Base-by-base conservation (phyloP, 2,113 vertebrate genomes). In the Piprites chloris region DNA sequence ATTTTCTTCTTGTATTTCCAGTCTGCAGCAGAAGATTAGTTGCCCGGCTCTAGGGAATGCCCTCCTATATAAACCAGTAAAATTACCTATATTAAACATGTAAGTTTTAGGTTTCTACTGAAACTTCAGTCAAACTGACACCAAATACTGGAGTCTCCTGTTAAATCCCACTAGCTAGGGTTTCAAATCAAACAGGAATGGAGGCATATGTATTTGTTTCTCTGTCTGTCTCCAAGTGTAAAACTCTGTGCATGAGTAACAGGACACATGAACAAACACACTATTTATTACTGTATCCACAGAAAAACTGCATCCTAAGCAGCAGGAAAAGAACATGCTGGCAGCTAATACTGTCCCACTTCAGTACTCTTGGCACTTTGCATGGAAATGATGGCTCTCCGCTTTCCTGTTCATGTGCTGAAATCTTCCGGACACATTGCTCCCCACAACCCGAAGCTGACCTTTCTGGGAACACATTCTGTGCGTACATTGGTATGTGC, bases 401-500 rank as follows among this genome's bases (percentile, higher is more conserved):
- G 39, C 41, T 73, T 80, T 55, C 50, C 9, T 53, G 32, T 4
- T 37, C 18, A 26, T 1, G 4, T 33, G 39, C 35, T 9, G 5
- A 65, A 63, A 85, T 24, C 53, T 82, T 46, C 39, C 82, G 63
- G 82, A 20, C 2, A 6, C 58, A 52, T 22, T 69, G 42, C 56
- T 74, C 12, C 46, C 33, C 15, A 11, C 26, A 79, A 11, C 50
- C 20, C 47, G 16, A 59, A 49, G 55, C 68, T 53, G 67, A 50
- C 19, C 42, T 16, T 75, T 53, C 62, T 73, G 82, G 52, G 74
- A 62, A 53, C 0, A 0, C 35, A 24, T 24, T 33, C 39, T 67
- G 27, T 42, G 33, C 7, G 0, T 24, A 12, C 1, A 2, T 1
- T 1, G 49, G 23, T 26, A 12, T 12, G 9, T 30, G 44, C 44